A percentile compares a stretch with the other conserved stretches of the same genome.
Conservation (phyloP, 2,888 invertebrate genomes). For the Chaetogeoica ovagalla region DNA sequence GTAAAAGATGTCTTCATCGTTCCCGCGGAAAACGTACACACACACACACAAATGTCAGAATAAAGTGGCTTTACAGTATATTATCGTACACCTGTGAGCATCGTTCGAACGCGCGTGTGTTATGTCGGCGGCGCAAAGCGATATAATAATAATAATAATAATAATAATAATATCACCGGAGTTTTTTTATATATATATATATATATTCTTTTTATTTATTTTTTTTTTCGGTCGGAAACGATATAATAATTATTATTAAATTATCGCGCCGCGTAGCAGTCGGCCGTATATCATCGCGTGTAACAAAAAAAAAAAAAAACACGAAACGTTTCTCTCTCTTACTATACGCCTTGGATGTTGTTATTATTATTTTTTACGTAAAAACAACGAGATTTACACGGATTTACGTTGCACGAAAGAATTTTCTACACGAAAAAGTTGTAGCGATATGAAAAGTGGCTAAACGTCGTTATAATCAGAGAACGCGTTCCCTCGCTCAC, state of each 20-base stretch:
- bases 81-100: slow-evolving; percentile 3
- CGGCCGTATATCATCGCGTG: no score
- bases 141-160: slow-evolving; percentile 9
- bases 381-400: no score
- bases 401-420: no score
- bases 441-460: no score
- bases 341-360: no score
- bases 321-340: neutral
- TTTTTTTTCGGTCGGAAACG: slow-evolving; percentile 19
- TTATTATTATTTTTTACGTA: no score
- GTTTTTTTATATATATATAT: no score
- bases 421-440: no score
- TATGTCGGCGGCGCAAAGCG: neutral
- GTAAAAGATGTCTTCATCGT: slow-evolving; percentile 53
- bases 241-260: slow-evolving; percentile 46
- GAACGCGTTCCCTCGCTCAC: no score
- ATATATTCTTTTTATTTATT: no score
- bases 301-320: neutral
- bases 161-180: neutral
- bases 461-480: no score
- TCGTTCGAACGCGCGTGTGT: neutral
- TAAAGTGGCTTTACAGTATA: slow-evolving; percentile 45
- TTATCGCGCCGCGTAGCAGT: slow-evolving; percentile 3
- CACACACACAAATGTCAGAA: slow-evolving; percentile 31
- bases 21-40: slow-evolving; percentile 17